A percentile compares a stretch with the other conserved stretches of the same genome.
phyloP scores from a whole-genome alignment of 2,888 invertebrate species.

The Amblyjoppa fuscipennis region DNA sequence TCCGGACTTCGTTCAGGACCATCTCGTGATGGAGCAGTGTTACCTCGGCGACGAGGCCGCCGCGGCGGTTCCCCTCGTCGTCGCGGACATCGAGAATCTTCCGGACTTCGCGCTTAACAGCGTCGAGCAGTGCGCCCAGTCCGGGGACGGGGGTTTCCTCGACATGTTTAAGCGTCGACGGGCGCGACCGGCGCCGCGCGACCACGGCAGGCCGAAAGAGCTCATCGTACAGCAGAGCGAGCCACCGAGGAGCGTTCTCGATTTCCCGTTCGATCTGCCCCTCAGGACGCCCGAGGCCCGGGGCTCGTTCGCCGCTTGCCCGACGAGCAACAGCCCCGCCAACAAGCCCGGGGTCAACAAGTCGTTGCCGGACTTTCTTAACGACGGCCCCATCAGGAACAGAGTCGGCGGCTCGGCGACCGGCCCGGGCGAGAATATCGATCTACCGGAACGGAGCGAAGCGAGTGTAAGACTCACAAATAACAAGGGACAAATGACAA shows the following conservation, averaged over 20 bases:
- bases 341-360: constrained; percentile 86
- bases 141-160: not conserved
- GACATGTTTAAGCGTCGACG: not conserved
- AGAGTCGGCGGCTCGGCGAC: constrained; percentile 79
- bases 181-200: not conserved
- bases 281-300: constrained; percentile 74
- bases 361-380: constrained; percentile 90
- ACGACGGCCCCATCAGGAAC: constrained; percentile 89
- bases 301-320: constrained; percentile 62
- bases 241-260: constrained; percentile 56
- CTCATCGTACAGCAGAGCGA: constrained; percentile 31
- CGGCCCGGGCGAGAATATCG: constrained; percentile 24
- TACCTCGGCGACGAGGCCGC: constrained; percentile 85
- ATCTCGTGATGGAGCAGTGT: constrained; percentile 93
- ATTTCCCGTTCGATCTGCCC: constrained; percentile 81
- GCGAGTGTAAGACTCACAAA: constrained; percentile 43
- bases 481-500: too few relatives aligned
- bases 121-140: constrained; percentile 73
- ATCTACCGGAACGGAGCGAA: constrained; percentile 60
- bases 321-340: constrained; percentile 71
- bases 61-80: constrained; percentile 80
- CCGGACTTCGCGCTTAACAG: constrained; percentile 89
- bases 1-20: constrained; percentile 96
- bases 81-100: constrained; percentile 88
- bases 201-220: constrained; percentile 38